Percentiles rank a stretch among this genome's conserved stretches.
These are phyloP conservation scores for Sciaenops ocellatus DNA, from an alignment of 2,797 vertebrate genomes.

Conservation along the genomic window DNA sequence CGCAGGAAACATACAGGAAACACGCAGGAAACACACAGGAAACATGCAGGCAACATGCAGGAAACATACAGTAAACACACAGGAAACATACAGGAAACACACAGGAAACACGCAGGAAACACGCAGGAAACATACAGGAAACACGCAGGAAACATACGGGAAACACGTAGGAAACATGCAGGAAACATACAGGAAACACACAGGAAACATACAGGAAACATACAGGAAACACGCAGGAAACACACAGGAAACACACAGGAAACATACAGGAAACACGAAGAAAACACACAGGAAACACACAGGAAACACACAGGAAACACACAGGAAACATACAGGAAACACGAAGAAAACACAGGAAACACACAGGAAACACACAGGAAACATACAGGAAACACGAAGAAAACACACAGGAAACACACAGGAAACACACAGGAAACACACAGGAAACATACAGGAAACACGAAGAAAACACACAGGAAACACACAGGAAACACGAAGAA, in stretches of 20 bases:
- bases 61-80: accelerated
- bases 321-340: not conserved
- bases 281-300: not conserved
- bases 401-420: not conserved
- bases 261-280: not conserved
- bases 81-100: not conserved
- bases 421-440: not conserved
- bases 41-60: accelerated
- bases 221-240: not conserved
- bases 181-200: not conserved
- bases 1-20: not conserved
- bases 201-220: not conserved
- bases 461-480: too few species aligned
- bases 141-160: not conserved
- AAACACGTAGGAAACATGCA: not conserved
- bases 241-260: not conserved
- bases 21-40: accelerated
- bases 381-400: accelerated
- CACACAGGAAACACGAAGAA: too few species aligned
- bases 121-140: not conserved
- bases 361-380: not conserved
- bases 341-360: slow-evolving; percentile 6
- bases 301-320: not conserved
- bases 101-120: not conserved
- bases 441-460: not conserved